These are phyloP conservation scores for Pristionchus entomophagus DNA, from an alignment of 2,888 invertebrate genomes.

Conservation along the genomic window DNA sequence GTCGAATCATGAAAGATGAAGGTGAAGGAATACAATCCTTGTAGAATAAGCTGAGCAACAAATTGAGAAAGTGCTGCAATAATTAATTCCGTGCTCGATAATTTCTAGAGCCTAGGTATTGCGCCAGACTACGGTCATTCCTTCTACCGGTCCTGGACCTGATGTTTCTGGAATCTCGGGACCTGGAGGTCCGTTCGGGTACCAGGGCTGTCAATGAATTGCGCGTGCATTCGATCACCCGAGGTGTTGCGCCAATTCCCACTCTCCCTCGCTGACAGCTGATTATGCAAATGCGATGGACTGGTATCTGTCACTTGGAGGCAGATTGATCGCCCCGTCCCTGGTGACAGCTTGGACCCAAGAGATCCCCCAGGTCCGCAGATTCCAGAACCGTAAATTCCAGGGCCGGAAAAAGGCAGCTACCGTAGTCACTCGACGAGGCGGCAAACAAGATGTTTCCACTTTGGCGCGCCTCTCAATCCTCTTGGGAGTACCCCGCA, in stretches of 20 bases:
- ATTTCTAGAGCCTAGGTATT: too few relatives aligned
- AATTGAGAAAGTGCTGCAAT: too few relatives aligned
- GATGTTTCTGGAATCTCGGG: too few relatives aligned
- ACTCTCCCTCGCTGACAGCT: background rate
- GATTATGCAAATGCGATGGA: constrained; percentile 36
- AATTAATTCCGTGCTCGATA: too few relatives aligned
- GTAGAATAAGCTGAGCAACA: too few relatives aligned
- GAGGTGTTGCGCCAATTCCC: background rate
- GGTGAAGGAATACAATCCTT: too few relatives aligned
- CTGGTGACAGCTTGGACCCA: background rate
- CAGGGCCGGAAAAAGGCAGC: background rate
- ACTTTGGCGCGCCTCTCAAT: constrained; percentile 12
- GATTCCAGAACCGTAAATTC: background rate
- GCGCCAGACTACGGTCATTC: too few relatives aligned
- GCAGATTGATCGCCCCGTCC: background rate
- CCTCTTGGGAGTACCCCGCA: background rate
- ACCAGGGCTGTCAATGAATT: background rate
- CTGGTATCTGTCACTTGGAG: background rate
- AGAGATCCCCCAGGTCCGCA: background rate
- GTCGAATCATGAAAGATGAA: too few relatives aligned
- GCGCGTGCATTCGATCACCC: background rate
- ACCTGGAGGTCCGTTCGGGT: too few relatives aligned
- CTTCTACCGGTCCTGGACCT: too few relatives aligned
- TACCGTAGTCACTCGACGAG: constrained; percentile 7
- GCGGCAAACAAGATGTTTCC: constrained; percentile 28